Percentiles rank a stretch among this genome's conserved stretches.
These are phyloP conservation scores for Fulica atra DNA, from an alignment of 2,113 vertebrate genomes.

Conservation along the genomic window DNA sequence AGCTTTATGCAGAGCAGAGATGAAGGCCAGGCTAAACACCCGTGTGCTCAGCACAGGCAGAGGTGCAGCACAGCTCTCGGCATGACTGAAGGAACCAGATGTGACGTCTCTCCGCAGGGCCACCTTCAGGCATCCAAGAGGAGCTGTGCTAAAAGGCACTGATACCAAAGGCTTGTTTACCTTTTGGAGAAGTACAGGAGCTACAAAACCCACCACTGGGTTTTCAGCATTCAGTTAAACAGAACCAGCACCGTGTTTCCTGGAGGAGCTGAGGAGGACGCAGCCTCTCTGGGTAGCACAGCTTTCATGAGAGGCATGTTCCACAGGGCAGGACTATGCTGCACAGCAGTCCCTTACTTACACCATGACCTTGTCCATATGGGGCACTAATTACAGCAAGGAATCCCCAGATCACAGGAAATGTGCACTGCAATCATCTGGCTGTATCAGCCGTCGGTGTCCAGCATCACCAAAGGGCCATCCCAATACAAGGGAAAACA, in stretches of 20 bases:
- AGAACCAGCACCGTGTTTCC: neutral
- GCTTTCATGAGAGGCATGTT: neutral
- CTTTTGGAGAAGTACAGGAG: neutral
- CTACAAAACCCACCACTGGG: rapidly evolving
- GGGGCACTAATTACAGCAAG: neutral
- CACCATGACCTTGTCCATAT: rapidly evolving
- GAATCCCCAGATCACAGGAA: neutral
- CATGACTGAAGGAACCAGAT: neutral
- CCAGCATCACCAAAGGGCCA: neutral
- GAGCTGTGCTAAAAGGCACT: neutral
- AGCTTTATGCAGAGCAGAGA: neutral
- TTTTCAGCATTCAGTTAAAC: neutral
- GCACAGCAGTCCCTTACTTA: neutral
- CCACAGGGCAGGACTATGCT: neutral
- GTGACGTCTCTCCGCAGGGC: rapidly evolving
- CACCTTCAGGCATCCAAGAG: neutral
- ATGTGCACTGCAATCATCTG: neutral
- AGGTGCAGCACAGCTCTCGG: neutral
- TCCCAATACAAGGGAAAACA: neutral
- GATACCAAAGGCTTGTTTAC: neutral
- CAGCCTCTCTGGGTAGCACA: neutral
- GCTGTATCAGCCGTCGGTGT: neutral
- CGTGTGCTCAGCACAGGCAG: neutral
- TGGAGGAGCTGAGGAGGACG: neutral
- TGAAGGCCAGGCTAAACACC: neutral